phyloP scores from a whole-genome alignment of 2,797 vertebrate species.

The Pteropus rufus region DNA sequence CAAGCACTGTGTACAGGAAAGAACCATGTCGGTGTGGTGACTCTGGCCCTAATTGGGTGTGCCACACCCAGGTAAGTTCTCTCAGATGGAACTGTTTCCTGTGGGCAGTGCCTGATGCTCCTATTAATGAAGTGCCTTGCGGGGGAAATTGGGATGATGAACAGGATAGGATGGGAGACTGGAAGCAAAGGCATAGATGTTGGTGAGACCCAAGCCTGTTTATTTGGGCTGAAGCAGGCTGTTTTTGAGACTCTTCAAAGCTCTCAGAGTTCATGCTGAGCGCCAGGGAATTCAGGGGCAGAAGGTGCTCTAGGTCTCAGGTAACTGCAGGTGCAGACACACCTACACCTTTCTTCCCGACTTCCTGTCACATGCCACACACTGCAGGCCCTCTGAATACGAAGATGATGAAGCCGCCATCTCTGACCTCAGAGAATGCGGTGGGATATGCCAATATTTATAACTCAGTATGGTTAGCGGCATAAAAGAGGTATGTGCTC shows the following conservation, averaged over 20 bases:
- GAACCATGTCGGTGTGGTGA: rapidly evolving
- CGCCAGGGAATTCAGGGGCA: not conserved
- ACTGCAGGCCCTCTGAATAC: not conserved
- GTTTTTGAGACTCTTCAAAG: not conserved
- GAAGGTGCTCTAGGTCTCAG: not conserved
- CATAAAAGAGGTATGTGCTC: not conserved
- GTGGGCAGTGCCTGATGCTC: not conserved
- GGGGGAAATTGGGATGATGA: not conserved
- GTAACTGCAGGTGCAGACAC: not conserved
- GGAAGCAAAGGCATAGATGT: not conserved
- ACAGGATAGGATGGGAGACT: not conserved
- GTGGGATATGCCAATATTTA: not conserved
- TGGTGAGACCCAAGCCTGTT: not conserved
- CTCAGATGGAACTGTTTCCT: not conserved
- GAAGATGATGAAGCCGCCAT: not conserved
- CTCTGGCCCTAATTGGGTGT: rapidly evolving
- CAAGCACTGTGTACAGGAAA: rapidly evolving
- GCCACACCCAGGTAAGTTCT: rapidly evolving
- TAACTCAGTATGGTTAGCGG: not conserved
- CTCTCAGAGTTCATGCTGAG: not conserved
- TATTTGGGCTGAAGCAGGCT: too few species aligned
- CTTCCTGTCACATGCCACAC: not conserved
- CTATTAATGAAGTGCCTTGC: too few species aligned
- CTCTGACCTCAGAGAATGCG: not conserved
- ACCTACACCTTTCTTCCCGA: not conserved